phyloP scores from a whole-genome alignment of 2,113 vertebrate genomes.

The Mionectes macconnelli region DNA sequence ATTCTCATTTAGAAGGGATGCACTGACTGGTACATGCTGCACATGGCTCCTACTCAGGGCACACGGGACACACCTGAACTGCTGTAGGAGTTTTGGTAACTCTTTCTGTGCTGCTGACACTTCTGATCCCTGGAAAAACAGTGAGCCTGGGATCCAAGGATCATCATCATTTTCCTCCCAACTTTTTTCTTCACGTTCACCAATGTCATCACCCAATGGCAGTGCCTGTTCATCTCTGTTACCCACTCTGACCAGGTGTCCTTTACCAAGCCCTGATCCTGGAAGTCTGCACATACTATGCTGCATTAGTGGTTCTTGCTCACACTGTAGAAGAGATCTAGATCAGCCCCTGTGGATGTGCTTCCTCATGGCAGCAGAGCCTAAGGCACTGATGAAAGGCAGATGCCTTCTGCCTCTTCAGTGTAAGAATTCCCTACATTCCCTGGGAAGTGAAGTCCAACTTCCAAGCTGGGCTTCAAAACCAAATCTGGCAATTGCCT shows the following conservation, averaged over 20 bases:
- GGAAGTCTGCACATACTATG: not conserved
- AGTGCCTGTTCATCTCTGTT: not conserved
- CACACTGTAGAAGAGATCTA: not conserved
- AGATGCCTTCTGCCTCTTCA: not conserved
- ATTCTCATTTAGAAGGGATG: not conserved
- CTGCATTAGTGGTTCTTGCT: not conserved
- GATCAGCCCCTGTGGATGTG: not conserved
- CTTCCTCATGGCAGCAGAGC: not conserved
- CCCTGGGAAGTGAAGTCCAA: not conserved
- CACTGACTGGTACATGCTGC: not conserved
- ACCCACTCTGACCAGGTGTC: not conserved
- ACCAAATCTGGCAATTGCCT: not conserved
- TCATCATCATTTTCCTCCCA: not conserved
- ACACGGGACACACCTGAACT: not conserved
- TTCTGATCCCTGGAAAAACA: not conserved
- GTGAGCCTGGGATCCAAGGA: not conserved
- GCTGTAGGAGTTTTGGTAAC: not conserved
- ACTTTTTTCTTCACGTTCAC: not conserved
- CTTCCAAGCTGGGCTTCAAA: no score
- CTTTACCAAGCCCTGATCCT: not conserved
- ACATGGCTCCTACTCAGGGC: not conserved
- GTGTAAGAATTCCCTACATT: not conserved
- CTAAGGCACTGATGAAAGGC: not conserved
- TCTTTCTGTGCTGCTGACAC: not conserved
- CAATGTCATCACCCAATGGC: not conserved